phyloP scores from a whole-genome alignment of 1,140 invertebrate genomes.

The Manduca sexta region DNA sequence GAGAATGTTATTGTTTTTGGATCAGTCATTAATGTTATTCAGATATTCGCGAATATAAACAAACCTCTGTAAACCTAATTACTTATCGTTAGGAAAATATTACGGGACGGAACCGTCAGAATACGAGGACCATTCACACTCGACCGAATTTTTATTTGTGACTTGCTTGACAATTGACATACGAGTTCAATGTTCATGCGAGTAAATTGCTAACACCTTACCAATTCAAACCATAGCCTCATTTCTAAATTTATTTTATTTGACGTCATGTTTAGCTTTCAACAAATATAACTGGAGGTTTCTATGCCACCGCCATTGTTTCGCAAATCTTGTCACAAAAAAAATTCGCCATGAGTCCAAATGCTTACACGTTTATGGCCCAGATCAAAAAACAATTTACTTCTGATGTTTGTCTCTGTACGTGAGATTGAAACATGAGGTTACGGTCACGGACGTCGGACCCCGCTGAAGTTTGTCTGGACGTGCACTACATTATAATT shows the following conservation, averaged over 20 bases:
- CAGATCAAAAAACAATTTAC: slow-evolving; percentile 56
- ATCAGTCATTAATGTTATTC: no score
- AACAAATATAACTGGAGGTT: slow-evolving; percentile 23
- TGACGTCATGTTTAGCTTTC: slow-evolving; percentile 1
- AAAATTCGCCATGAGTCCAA: slow-evolving; percentile 29
- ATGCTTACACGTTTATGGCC: slow-evolving; percentile 50
- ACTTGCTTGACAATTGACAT: no score
- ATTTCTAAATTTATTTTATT: slow-evolving; percentile 3
- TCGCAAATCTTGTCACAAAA: slow-evolving; percentile 31
- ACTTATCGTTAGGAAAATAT: no score
- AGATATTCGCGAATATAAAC: no score
- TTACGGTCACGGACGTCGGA: slow-evolving; percentile 48
- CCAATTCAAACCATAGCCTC: no score
- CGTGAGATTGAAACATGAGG: slow-evolving; percentile 50
- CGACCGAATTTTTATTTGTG: no score
- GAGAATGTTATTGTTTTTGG: no score
- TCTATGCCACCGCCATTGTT: slow-evolving; percentile 44
- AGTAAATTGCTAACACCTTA: no score
- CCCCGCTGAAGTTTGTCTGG: slow-evolving; percentile 40
- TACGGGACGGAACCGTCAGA: no score
- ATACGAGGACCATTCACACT: no score
- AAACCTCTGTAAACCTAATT: no score
- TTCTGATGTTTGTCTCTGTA: slow-evolving; percentile 52
- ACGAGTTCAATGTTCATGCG: no score
- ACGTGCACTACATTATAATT: slow-evolving; percentile 31